Conservation (phyloP, 2,797 vertebrate genomes). For the Mormyrops boulengeri region DNA sequence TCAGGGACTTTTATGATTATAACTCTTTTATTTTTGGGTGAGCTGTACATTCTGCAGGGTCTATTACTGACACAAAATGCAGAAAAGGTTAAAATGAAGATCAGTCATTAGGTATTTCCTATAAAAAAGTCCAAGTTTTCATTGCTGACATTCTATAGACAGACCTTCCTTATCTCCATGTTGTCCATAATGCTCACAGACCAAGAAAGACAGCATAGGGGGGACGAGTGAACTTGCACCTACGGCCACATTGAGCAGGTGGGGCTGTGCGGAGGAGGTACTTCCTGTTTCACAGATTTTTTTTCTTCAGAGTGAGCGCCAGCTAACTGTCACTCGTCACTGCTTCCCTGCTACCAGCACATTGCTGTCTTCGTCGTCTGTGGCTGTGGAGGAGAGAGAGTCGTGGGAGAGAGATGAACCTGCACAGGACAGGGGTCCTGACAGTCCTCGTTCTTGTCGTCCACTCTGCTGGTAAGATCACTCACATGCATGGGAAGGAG, state of each 20-base stretch:
- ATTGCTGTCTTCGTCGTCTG: background rate
- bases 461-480: slow-evolving; percentile 34
- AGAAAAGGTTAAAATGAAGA: background rate
- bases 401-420: slow-evolving; percentile 28
- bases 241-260: background rate
- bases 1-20: background rate
- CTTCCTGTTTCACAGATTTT: slow-evolving; percentile 51
- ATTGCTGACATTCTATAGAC: background rate
- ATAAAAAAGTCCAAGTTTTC: background rate
- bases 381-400: background rate
- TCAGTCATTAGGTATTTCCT: background rate
- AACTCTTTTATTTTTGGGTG: background rate
- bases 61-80: background rate
- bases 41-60: background rate
- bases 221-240: background rate
- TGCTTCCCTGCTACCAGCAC: background rate
- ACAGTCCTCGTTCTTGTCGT: slow-evolving; percentile 26
- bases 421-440: slow-evolving; percentile 26
- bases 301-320: slow-evolving; percentile 26
- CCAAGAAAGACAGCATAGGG: background rate
- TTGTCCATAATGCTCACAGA: background rate
- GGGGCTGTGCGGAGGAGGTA: slow-evolving; percentile 35
- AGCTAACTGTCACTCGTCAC: slow-evolving; percentile 10
- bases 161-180: background rate
- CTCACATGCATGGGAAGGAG: background rate